phyloP scores from a whole-genome alignment of 2,113 vertebrate genomes.

The Gymnogyps californianus region DNA sequence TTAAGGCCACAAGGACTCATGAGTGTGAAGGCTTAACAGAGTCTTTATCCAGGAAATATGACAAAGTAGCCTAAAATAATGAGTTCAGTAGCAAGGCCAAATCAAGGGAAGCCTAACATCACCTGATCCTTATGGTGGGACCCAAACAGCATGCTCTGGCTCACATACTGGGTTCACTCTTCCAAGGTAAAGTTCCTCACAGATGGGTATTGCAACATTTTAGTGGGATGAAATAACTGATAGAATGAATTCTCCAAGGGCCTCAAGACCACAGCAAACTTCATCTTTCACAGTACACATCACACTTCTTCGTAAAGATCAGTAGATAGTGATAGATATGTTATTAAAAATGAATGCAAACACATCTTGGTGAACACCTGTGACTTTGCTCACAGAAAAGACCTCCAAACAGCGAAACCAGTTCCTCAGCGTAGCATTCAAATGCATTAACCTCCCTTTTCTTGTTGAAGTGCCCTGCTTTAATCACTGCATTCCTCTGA shows the following conservation, averaged over 20 bases:
- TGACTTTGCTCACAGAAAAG: not conserved
- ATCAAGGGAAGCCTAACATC: not conserved
- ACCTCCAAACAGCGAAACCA: not conserved
- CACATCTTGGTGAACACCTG: not conserved
- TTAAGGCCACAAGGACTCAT: not conserved
- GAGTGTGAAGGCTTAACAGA: not conserved
- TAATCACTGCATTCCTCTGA: not conserved
- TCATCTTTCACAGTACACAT: not conserved
- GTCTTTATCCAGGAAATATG: not conserved
- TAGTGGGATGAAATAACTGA: not conserved
- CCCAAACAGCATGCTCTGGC: not conserved
- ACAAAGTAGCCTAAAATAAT: not conserved
- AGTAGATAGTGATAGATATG: not conserved
- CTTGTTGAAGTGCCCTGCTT: not conserved
- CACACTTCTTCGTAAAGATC: not conserved
- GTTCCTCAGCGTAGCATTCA: not conserved
- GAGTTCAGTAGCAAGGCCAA: not conserved
- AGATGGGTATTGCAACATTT: not conserved
- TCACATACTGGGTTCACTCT: not conserved
- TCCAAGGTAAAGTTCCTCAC: not conserved
- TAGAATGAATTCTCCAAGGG: not conserved
- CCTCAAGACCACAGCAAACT: not conserved
- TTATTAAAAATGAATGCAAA: not conserved
- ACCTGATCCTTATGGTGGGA: not conserved
- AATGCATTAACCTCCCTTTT: not conserved